Conservation (phyloP, 2,888 invertebrate genomes). For the Leistus spinibarbis region DNA sequence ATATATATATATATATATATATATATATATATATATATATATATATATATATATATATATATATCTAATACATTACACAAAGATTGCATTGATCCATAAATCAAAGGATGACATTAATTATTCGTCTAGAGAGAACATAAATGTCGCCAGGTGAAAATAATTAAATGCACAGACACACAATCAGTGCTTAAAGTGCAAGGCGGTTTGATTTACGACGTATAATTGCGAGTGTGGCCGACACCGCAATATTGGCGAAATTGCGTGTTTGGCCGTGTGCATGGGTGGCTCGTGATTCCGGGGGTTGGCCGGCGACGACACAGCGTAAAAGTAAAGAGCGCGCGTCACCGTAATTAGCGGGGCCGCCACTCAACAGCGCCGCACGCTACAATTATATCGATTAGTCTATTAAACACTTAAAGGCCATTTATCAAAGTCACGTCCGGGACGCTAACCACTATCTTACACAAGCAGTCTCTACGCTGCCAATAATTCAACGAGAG, state of each 20-base stretch:
- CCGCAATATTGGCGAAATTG: constrained; percentile 34
- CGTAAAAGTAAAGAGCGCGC: constrained; percentile 25
- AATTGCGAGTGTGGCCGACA: constrained; percentile 53
- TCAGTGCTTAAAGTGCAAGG: constrained; percentile 47
- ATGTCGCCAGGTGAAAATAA: constrained; percentile 25
- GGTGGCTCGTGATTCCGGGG: constrained; percentile 33
- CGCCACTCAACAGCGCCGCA: constrained; percentile 54
- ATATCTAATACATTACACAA: too few relatives aligned
- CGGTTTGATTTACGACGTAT: constrained; percentile 52
- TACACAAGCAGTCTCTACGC: constrained; percentile 42
- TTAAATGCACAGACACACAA: not conserved
- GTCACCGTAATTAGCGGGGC: constrained; percentile 55
- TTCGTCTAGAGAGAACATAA: not conserved
- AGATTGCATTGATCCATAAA: too few relatives aligned
- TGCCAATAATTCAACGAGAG: not conserved
- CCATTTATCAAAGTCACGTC: constrained; percentile 59
- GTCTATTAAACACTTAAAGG: constrained; percentile 60
- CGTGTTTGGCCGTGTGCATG: not conserved
- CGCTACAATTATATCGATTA: constrained; percentile 59
- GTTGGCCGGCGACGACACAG: constrained; percentile 42
- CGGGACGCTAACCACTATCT: constrained; percentile 44
- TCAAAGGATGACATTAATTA: not conserved
- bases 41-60: not conserved
- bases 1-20: not conserved
- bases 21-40: not conserved